phyloP scores from a whole-genome alignment of 37 sponge, comb jelly and placozoan genomes.

The Petrosia ficiformis region DNA sequence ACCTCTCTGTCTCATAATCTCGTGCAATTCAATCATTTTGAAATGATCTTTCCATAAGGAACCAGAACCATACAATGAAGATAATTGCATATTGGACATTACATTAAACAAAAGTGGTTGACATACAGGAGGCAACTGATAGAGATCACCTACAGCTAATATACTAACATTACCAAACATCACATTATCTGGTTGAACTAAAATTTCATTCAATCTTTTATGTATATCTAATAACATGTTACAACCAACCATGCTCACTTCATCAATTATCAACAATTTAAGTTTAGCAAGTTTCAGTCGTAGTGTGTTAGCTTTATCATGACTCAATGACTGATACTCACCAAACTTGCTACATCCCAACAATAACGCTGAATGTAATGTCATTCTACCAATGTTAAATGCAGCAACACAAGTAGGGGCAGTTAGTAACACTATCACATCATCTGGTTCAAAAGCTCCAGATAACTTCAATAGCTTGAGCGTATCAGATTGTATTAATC shows the following conservation, averaged over 20 bases:
- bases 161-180: constrained; percentile 27
- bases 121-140: constrained; percentile 32
- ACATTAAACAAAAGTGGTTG: constrained; percentile 19
- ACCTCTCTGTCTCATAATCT: constrained; percentile 36
- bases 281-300: constrained; percentile 22
- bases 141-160: constrained; percentile 46
- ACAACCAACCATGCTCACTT: constrained; percentile 46
- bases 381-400: constrained; percentile 44
- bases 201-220: constrained; percentile 28
- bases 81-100: constrained; percentile 11
- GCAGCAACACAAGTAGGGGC: constrained; percentile 35
- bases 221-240: constrained; percentile 45
- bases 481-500: constrained; percentile 16
- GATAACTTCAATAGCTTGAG: constrained; percentile 11
- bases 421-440: constrained; percentile 13
- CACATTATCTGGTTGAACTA: constrained; percentile 15
- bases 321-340: constrained; percentile 1
- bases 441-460: constrained; percentile 16
- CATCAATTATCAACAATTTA: constrained; percentile 45
- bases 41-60: constrained; percentile 41
- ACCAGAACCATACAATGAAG: constrained; percentile 35
- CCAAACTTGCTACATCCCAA: background rate
- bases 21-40: constrained; percentile 27
- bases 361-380: constrained; percentile 17
- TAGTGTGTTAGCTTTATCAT: constrained; percentile 7